Evolutionary conservation across 1,140 invertebrate species (phyloP).

Genomic region (Melanaphis sacchari): DNA sequence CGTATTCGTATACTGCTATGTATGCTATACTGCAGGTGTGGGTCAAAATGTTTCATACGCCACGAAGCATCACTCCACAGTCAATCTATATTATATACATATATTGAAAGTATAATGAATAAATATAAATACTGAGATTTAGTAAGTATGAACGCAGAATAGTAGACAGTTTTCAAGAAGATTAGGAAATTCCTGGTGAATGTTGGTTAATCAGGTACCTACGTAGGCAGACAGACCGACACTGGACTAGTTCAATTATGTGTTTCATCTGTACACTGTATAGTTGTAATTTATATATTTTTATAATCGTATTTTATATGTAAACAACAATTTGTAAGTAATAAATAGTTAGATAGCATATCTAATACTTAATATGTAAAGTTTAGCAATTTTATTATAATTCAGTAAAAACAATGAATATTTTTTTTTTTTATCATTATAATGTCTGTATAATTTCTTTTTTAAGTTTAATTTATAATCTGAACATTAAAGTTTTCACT

Average conservation of each 20-base stretch:
- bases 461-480: neutral
- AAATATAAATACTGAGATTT: neutral
- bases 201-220: neutral
- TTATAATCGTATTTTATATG: neutral
- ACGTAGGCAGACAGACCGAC: neutral
- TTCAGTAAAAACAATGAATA: neutral
- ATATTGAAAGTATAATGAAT: neutral
- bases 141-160: neutral
- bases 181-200: neutral
- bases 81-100: neutral
- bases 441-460: neutral
- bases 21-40: neutral
- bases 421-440: neutral
- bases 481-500: neutral
- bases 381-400: neutral
- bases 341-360: too few species aligned
- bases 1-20: too few species aligned
- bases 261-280: neutral
- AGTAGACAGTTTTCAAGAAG: neutral
- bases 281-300: neutral
- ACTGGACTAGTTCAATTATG: neutral
- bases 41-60: neutral
- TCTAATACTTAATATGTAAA: neutral
- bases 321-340: neutral
- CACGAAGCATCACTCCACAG: neutral